Percentiles rank a stretch among this genome's conserved stretches.
Conservation (phyloP, 1,140 invertebrate genomes). For the Drosophila rufa region DNA sequence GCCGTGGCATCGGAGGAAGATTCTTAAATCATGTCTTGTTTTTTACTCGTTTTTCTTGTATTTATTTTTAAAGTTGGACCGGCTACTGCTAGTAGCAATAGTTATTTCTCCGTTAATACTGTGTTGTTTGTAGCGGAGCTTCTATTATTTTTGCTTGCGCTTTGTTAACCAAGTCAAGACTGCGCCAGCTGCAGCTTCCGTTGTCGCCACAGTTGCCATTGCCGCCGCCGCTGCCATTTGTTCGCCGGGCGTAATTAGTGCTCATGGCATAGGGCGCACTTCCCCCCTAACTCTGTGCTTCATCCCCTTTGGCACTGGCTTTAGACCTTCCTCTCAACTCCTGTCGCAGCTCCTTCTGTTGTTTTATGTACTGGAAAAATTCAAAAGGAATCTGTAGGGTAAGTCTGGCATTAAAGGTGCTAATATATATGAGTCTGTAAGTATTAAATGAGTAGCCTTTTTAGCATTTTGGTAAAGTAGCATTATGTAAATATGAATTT, state of each 20-base stretch:
- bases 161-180: constrained; percentile 78
- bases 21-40: constrained; percentile 75
- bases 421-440: no score
- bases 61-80: constrained; percentile 44
- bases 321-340: neutral
- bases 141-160: constrained; percentile 53
- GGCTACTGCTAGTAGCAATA: constrained; percentile 5
- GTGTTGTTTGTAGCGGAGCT: constrained; percentile 31
- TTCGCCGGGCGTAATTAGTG: constrained; percentile 77
- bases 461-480: no score
- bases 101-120: constrained; percentile 26
- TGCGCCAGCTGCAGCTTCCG: constrained; percentile 64
- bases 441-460: no score
- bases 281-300: constrained; percentile 42
- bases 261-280: constrained; percentile 76
- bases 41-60: constrained; percentile 4
- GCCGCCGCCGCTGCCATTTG: constrained; percentile 65
- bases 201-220: constrained; percentile 74
- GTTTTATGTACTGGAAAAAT: constrained; percentile 28
- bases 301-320: constrained; percentile 7
- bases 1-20: constrained; percentile 36
- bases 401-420: neutral
- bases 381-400: neutral
- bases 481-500: no score
- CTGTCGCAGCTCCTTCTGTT: constrained; percentile 34